Percentiles rank a stretch among this genome's conserved stretches.
Conservation (phyloP, 2,113 vertebrate species). For the Pandion haliaetus region DNA sequence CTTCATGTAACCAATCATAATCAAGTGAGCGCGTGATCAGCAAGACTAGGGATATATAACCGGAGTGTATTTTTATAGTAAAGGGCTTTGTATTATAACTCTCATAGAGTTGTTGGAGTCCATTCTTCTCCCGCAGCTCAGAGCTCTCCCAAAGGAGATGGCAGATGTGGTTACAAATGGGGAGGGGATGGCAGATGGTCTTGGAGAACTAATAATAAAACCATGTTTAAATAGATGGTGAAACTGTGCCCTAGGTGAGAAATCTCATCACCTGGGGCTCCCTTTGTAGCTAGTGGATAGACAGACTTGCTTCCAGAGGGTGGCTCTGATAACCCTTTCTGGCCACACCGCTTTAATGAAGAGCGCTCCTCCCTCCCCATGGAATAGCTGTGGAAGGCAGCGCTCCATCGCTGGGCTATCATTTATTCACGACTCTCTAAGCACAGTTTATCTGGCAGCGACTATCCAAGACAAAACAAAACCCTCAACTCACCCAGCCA, state of each 20-base stretch:
- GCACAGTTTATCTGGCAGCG: not conserved
- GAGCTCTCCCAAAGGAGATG: not conserved
- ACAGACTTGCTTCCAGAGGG: not conserved
- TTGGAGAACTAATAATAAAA: constrained; percentile 10
- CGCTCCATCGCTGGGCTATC: accelerated
- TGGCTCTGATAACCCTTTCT: not conserved
- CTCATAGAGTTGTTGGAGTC: no score
- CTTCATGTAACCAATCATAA: no score
- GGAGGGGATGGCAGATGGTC: constrained; percentile 23
- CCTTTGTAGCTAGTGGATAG: not conserved
- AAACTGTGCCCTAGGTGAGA: constrained; percentile 18
- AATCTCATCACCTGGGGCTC: not conserved
- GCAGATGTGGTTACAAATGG: not conserved
- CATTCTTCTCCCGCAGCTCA: no score
- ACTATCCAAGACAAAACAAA: not conserved
- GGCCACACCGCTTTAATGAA: not conserved
- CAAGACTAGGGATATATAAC: no score
- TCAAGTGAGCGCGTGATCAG: no score
- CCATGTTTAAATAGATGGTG: not conserved
- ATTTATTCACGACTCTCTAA: constrained; percentile 26
- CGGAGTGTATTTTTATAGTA: no score
- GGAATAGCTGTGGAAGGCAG: not conserved
- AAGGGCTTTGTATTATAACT: no score
- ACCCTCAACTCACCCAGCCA: not conserved
- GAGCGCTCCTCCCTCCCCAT: not conserved